phyloP scores from a whole-genome alignment of 2,113 vertebrate genomes.

The Puntigrus tetrazona region DNA sequence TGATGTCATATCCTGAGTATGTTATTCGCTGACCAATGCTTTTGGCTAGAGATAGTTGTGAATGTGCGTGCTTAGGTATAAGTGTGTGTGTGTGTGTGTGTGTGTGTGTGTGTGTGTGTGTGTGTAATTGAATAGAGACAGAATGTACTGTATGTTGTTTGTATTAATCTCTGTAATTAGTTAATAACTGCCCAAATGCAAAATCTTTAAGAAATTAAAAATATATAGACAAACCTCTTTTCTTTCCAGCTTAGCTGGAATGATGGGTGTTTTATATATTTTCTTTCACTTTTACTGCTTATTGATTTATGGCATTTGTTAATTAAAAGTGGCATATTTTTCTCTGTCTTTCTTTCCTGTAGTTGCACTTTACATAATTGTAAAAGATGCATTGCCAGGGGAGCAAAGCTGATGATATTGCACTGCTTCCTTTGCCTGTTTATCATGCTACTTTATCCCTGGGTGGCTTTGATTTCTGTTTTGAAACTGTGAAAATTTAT shows the following conservation, averaged over 20 bases:
- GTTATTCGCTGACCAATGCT: conserved; percentile 42
- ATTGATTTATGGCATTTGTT: conserved; percentile 9
- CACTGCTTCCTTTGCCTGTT: not conserved
- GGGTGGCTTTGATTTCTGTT: not conserved
- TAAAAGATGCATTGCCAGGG: not conserved
- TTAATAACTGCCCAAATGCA: not conserved
- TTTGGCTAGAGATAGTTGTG: conserved; percentile 31
- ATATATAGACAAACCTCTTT: not conserved
- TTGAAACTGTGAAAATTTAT: conserved; percentile 9
- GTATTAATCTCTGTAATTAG: conserved; percentile 16
- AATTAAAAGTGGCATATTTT: not conserved
- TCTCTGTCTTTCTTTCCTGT: not conserved
- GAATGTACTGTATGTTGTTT: not conserved
- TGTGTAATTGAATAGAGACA: not conserved
- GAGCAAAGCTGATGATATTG: conserved; percentile 6
- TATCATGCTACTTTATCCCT: not conserved
- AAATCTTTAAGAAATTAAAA: not conserved
- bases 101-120: not conserved
- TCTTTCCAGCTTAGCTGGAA: not conserved
- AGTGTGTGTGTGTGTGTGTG: not conserved
- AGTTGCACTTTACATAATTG: conserved; percentile 5
- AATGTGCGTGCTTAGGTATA: not conserved
- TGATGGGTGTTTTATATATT: conserved; percentile 7
- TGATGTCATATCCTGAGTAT: conserved; percentile 50
- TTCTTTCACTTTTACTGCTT: not conserved